A percentile compares a stretch with the other conserved stretches of the same genome.
Conservation (phyloP, 2,888 invertebrate genomes). For the Luperina testacea region DNA sequence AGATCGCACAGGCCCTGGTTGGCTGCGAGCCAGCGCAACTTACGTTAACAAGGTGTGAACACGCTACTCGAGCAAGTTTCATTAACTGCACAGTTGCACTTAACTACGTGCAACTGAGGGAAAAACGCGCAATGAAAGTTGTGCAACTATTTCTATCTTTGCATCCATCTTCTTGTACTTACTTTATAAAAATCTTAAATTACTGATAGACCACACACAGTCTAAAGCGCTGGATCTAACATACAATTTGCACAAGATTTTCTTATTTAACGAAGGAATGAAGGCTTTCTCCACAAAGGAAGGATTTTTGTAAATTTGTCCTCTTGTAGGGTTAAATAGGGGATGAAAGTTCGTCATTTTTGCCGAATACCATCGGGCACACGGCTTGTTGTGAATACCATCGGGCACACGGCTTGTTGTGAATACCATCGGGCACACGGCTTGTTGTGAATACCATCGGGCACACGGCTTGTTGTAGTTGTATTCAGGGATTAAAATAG, state of each 20-base stretch:
- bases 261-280: background rate
- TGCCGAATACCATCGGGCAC: no score
- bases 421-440: no score
- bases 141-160: conserved; percentile 8
- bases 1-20: conserved; percentile 32
- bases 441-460: no score
- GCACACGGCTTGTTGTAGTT: no score
- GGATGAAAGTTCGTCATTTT: background rate
- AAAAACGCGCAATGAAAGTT: conserved; percentile 13
- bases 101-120: background rate
- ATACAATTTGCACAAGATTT: background rate
- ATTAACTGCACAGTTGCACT: conserved; percentile 26
- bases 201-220: background rate
- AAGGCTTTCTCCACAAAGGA: background rate
- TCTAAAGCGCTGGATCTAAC: no score
- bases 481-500: no score
- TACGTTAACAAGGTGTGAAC: conserved; percentile 56
- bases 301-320: background rate
- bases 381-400: background rate
- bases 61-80: conserved; percentile 41
- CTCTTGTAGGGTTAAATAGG: no score
- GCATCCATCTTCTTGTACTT: no score
- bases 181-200: background rate
- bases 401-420: no score
- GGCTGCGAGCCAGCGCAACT: conserved; percentile 47